Evolutionary conservation across 1,140 invertebrate species (phyloP).

Genomic region (Thalassaphorura encarpata): DNA sequence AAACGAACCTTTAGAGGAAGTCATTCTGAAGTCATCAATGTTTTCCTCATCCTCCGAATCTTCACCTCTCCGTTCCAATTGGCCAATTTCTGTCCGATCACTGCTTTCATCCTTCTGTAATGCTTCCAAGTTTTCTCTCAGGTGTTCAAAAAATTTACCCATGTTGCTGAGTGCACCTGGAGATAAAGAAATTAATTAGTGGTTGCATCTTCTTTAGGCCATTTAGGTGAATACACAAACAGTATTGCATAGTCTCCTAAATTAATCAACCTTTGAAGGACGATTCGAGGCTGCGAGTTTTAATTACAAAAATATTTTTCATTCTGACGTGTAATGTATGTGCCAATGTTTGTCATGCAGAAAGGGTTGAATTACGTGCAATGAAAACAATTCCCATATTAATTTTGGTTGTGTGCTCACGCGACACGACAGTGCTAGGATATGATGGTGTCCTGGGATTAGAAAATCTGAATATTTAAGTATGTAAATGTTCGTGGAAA

Average conservation of each 20-base stretch:
- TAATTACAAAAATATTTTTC: not conserved
- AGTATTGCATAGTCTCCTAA: too few species aligned
- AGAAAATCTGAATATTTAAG: too few species aligned
- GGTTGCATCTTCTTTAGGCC: not conserved
- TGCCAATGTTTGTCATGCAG: not conserved
- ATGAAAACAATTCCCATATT: too few species aligned
- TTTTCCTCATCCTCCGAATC: not conserved
- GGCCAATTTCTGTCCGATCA: not conserved
- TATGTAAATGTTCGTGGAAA: not conserved
- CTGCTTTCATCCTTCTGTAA: slow-evolving; percentile 7
- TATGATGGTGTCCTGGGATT: too few species aligned
- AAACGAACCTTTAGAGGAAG: not conserved
- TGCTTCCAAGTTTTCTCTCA: slow-evolving; percentile 26
- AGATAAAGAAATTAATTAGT: slow-evolving; percentile 4
- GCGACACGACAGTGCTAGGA: too few species aligned
- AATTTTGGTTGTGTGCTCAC: too few species aligned
- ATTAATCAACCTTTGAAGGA: too few species aligned
- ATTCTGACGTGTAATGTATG: not conserved
- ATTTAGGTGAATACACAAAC: too few species aligned
- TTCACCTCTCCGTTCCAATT: not conserved
- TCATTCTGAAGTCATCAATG: not conserved
- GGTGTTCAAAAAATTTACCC: slow-evolving; percentile 24
- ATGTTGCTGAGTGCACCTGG: slow-evolving; percentile 29
- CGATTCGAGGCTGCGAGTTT: too few species aligned
- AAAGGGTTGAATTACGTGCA: not conserved